Conservation (phyloP, 2,113 vertebrate genomes). For the Elaphurus davidianus region DNA sequence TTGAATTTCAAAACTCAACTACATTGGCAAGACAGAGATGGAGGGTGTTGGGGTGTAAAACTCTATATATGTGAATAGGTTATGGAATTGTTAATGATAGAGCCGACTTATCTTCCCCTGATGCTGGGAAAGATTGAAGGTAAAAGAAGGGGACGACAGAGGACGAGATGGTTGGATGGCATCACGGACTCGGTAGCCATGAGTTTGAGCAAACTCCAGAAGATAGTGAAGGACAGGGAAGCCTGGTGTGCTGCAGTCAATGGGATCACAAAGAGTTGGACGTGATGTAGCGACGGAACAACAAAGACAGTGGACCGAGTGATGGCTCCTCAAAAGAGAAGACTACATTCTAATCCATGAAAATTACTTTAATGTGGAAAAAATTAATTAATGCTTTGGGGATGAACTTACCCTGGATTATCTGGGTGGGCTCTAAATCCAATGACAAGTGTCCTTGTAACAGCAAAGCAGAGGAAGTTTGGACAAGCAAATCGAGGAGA, state of each 20-base stretch:
- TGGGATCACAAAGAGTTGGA: neutral
- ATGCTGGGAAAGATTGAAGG: neutral
- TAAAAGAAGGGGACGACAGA: neutral
- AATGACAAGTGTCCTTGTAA: neutral
- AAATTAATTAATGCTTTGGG: neutral
- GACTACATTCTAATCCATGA: neutral
- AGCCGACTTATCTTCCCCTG: neutral
- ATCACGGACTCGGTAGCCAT: neutral
- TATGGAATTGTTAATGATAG: neutral
- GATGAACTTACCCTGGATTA: neutral
- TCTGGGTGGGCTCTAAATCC: neutral
- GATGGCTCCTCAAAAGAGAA: accelerated
- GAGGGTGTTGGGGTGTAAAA: neutral
- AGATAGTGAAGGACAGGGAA: neutral
- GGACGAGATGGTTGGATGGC: neutral
- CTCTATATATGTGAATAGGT: neutral
- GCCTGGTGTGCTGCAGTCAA: neutral
- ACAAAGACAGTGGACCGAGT: neutral
- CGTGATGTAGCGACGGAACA: accelerated
- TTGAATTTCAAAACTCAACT: neutral
- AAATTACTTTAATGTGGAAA: neutral
- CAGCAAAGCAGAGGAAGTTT: neutral
- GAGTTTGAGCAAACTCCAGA: neutral
- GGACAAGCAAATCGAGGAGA: neutral
- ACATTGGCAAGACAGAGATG: neutral